These are phyloP conservation scores for Columba livia DNA, from an alignment of 2,113 vertebrate species.

Conservation along the genomic window DNA sequence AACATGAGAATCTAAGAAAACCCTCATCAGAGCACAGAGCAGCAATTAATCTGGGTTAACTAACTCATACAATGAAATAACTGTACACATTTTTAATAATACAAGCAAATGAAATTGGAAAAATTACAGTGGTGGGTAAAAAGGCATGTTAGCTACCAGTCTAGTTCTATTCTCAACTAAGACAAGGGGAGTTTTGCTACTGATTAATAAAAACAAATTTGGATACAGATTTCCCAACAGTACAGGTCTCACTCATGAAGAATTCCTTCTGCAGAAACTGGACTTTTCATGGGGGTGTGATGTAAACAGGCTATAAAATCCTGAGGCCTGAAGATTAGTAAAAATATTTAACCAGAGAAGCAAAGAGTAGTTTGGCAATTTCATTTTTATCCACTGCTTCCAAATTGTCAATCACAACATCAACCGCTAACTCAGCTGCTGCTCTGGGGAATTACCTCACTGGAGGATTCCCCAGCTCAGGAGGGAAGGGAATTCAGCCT, in stretches of 20 bases:
- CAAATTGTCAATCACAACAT: neutral
- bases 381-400: neutral
- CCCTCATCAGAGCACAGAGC: neutral
- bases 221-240: neutral
- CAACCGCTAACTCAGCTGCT: neutral
- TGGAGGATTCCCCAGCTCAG: neutral
- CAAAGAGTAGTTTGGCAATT: neutral
- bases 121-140: neutral
- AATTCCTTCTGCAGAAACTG: neutral
- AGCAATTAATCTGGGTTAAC: conserved; percentile 52
- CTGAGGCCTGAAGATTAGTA: neutral
- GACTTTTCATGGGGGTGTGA: neutral
- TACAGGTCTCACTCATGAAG: neutral
- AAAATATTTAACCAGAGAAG: neutral
- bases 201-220: neutral
- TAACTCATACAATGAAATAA: conserved; percentile 10
- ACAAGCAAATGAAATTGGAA: conserved; percentile 11
- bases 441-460: conserved; percentile 16
- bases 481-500: neutral
- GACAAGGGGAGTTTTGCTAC: neutral
- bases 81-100: conserved; percentile 22
- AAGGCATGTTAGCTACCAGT: neutral
- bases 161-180: neutral
- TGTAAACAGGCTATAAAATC: neutral
- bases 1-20: conserved; percentile 23